Evolutionary conservation across 2,113 vertebrate species (phyloP).

Genomic region (Proterorhinus semilunaris): DNA sequence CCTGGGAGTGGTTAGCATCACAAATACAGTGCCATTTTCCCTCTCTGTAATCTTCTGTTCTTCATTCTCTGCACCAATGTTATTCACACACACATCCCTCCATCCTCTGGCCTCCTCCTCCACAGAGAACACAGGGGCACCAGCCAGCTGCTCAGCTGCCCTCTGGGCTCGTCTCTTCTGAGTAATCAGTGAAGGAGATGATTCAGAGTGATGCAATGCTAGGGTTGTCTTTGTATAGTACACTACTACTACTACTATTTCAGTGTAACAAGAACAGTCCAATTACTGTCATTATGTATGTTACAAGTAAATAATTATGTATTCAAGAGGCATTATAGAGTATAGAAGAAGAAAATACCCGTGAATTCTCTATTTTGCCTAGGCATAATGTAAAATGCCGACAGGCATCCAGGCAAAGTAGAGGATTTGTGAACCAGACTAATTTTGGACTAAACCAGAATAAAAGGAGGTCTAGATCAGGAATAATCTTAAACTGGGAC

Average conservation of each 20-base stretch:
- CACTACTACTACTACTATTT: background rate
- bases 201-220: background rate
- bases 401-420: too few species aligned
- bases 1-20: conserved; percentile 64
- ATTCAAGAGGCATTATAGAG: too few species aligned
- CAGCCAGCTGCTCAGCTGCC: conserved; percentile 32
- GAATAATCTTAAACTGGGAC: too few species aligned
- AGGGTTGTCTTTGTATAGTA: background rate
- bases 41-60: conserved; percentile 42
- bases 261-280: background rate
- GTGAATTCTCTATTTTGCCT: too few species aligned
- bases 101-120: conserved; percentile 58
- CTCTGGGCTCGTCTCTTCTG: conserved; percentile 55
- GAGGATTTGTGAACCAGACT: too few species aligned
- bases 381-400: too few species aligned
- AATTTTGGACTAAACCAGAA: too few species aligned
- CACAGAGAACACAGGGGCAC: conserved; percentile 52
- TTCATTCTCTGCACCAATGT: conserved; percentile 33
- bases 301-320: too few species aligned
- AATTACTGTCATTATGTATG: background rate
- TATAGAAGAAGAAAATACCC: too few species aligned
- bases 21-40: conserved; percentile 75
- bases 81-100: conserved; percentile 29
- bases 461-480: too few species aligned
- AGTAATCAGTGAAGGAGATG: conserved; percentile 3